These are phyloP conservation scores for Riparia riparia DNA, from an alignment of 2,113 vertebrate genomes.

Conservation along the genomic window DNA sequence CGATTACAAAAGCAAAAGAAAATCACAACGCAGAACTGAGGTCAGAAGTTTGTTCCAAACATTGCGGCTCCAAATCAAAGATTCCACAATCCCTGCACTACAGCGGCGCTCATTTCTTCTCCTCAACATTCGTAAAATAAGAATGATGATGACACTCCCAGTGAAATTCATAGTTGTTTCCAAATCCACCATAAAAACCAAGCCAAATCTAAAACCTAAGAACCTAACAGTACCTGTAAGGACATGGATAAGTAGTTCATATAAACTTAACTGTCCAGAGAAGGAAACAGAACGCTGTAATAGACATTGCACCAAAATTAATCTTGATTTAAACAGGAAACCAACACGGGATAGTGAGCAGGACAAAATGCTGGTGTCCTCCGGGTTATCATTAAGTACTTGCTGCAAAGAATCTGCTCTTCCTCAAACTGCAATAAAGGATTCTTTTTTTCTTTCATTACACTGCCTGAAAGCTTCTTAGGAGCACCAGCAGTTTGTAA, in stretches of 20 bases:
- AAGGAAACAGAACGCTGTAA: conserved; percentile 11
- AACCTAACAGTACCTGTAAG: neutral
- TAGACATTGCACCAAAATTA: neutral
- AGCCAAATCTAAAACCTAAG: neutral
- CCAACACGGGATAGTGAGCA: neutral
- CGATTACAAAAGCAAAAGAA: neutral
- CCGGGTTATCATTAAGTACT: conserved; percentile 26
- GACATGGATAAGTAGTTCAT: neutral
- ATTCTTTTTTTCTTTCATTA: conserved; percentile 60
- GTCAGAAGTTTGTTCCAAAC: neutral
- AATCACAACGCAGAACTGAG: neutral
- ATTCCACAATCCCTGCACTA: neutral
- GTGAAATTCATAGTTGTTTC: neutral
- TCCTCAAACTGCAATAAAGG: conserved; percentile 54
- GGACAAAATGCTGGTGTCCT: neutral
- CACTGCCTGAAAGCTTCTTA: conserved; percentile 68
- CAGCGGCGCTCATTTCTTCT: neutral
- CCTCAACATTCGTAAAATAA: neutral
- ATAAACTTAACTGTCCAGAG: neutral
- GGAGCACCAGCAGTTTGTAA: conserved; percentile 53
- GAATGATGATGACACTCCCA: neutral
- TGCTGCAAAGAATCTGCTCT: conserved; percentile 13
- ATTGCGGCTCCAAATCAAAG: neutral
- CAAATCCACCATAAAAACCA: neutral
- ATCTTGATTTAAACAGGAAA: conserved; percentile 47